Base-by-base conservation (phyloP, 2,888 invertebrate species). In the Scaptodrosophila latifasciaeformis region DNA sequence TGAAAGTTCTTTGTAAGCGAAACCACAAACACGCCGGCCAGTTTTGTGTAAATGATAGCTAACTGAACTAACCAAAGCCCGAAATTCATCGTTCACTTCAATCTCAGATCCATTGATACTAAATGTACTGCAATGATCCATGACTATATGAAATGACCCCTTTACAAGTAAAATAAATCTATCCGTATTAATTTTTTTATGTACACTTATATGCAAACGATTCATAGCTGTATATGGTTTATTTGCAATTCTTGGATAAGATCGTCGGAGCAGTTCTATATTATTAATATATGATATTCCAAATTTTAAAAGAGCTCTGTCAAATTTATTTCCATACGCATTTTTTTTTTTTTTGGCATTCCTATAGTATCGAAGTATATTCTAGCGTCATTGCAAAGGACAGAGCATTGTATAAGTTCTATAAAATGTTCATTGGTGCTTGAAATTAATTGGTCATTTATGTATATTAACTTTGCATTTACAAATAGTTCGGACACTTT, bases 351-450 rank as follows among this genome's bases (percentile, higher is more conserved):
- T 21, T 57, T 19, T 2, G 80, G 67, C 10, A 74, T 53, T 0
- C 70, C 57, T 1, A 56, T 15, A 4, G 58, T 65, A 0, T 65
- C 70, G 0, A 45, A 37, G 24, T 29, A 37, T 1, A 53, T 15
- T 3, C 10, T 1, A 0, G 74, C 77, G 21, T 63, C 45, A 34
- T 65, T 79, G 48, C 80, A 74, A 1, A 74, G 39, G 1, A 74
- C 31, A 2, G 70, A 49, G 1, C 49, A 47, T 0, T 15, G 37
- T 1, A 72, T 40, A 0, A 79, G 44, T 2, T 59, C 40, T 1
- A 51, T 2, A 0, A 68, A 44, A 0, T 31, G 31, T 0, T 43
- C 30, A 0, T 39, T 47, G 1, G 18, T 0, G 0, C 6, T 12
- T 5, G 19, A 0, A 1, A 1, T 2, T 5, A 1, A 1, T 6